Percentiles rank a stretch among this genome's conserved stretches.
These are phyloP conservation scores for Aphelenchoides avenae DNA, from an alignment of 1,140 invertebrate genomes.

Conservation along the genomic window DNA sequence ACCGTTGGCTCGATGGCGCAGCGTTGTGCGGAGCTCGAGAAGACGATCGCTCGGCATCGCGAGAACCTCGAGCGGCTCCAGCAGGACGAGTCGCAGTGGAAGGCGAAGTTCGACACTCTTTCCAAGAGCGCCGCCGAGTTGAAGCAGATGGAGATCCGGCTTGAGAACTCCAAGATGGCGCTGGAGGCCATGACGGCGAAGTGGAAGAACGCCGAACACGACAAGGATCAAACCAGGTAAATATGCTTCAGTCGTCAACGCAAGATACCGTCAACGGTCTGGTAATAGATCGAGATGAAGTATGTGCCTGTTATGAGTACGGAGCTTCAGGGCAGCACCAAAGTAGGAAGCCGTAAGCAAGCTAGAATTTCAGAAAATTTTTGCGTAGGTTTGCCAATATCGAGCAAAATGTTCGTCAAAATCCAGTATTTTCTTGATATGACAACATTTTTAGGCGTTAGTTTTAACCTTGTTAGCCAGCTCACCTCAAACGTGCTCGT, in stretches of 20 bases:
- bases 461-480: too few species aligned
- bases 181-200: slow-evolving; percentile 16
- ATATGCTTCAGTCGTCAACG: neutral
- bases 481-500: too few species aligned
- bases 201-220: slow-evolving; percentile 16
- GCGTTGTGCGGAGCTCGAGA: slow-evolving; percentile 12
- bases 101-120: slow-evolving; percentile 12
- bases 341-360: too few species aligned
- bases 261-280: too few species aligned
- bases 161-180: slow-evolving; percentile 14
- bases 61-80: slow-evolving; percentile 11
- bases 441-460: too few species aligned
- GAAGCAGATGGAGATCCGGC: slow-evolving; percentile 11
- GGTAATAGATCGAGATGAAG: too few species aligned
- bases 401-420: too few species aligned
- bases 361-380: too few species aligned
- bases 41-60: slow-evolving; percentile 6
- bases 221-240: slow-evolving; percentile 11
- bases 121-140: slow-evolving; percentile 6
- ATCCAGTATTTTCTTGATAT: too few species aligned
- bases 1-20: neutral
- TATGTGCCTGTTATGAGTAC: too few species aligned
- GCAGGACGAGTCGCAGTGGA: slow-evolving; percentile 14
- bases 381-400: too few species aligned
- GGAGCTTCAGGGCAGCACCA: too few species aligned